phyloP scores from a whole-genome alignment of 2,888 invertebrate genomes.

The Dynastes grantii region DNA sequence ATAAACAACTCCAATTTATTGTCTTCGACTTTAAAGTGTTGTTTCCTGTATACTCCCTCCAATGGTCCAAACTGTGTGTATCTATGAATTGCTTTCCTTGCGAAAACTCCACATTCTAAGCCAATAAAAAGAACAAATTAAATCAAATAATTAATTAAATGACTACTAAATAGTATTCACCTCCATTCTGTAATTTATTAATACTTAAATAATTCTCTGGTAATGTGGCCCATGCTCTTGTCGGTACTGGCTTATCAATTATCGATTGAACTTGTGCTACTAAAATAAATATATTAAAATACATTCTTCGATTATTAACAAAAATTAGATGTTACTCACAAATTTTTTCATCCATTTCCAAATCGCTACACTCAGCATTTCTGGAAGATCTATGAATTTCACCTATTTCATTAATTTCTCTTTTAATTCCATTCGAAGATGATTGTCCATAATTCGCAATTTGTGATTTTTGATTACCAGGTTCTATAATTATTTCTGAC shows the following conservation, averaged over 20 bases:
- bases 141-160: neutral
- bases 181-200: slow-evolving; percentile 68
- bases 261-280: slow-evolving; percentile 68
- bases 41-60: slow-evolving; percentile 75
- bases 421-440: slow-evolving; percentile 39
- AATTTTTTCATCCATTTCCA: slow-evolving; percentile 64
- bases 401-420: slow-evolving; percentile 16
- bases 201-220: slow-evolving; percentile 78
- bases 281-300: slow-evolving; percentile 53
- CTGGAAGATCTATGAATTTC: slow-evolving; percentile 53
- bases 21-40: slow-evolving; percentile 57
- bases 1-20: slow-evolving; percentile 70
- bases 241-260: slow-evolving; percentile 79
- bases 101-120: slow-evolving; percentile 76
- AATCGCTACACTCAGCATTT: slow-evolving; percentile 46
- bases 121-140: slow-evolving; percentile 34
- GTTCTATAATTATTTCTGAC: slow-evolving; percentile 59
- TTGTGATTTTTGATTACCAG: slow-evolving; percentile 33
- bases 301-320: slow-evolving; percentile 47
- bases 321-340: slow-evolving; percentile 59
- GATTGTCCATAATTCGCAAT: slow-evolving; percentile 1
- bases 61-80: slow-evolving; percentile 87
- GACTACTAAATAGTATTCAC: slow-evolving; percentile 56
- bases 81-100: slow-evolving; percentile 79
- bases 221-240: slow-evolving; percentile 85